Evolutionary conservation across 2,888 invertebrate species (phyloP), one percentile per base, ranked within the genome.

Genomic region (Galeruca laticollis): DNA sequence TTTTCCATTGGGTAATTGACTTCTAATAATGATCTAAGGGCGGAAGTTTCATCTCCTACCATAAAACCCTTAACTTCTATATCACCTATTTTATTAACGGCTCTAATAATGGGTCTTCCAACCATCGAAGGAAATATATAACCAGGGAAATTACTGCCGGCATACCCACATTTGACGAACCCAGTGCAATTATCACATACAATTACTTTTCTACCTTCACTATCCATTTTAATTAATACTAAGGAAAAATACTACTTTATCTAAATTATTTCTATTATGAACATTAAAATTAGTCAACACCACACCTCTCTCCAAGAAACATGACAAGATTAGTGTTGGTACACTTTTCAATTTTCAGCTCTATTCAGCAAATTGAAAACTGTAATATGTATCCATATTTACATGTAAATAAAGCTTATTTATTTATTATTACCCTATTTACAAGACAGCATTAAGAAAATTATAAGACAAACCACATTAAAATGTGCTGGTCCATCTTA

Each of bases 101-200:
- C 98, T 85, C 99, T 89, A 79, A 99, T 96, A 81, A 99, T 97
- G 31, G 99, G 99, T 82, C 99, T 89, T 75, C 99, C 99, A 73
- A 99, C 98, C 91, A 99, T 94, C 4, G 99, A 99, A 26, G 99
- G 99, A 86, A 99, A 99, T 84, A 99, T 98, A 85, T 97, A 94
- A 56, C 97, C 96, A 73, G 99, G 99, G 85, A 99, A 99, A 88
- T 99, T 99, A 79, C 97, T 95, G 74, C 99, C 99, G 79, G 99
- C 99, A 90, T 97, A 99, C 80, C 99, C 99, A 87, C 99, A 99
- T 88, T 99, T 99, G 52, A 99, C 99, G 88, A 99, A 99, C 87
- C 99, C 99, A 74, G 99, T 99, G 83, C 99, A 99, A 89, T 99
- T 99, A 89, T 99, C 99, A 88, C 99, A 99, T 82, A 99, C 98